Percentiles rank a stretch among this genome's conserved stretches.
These are phyloP conservation scores for Arothron firmamentum DNA, from an alignment of 2,113 vertebrate species.

Conservation along the genomic window DNA sequence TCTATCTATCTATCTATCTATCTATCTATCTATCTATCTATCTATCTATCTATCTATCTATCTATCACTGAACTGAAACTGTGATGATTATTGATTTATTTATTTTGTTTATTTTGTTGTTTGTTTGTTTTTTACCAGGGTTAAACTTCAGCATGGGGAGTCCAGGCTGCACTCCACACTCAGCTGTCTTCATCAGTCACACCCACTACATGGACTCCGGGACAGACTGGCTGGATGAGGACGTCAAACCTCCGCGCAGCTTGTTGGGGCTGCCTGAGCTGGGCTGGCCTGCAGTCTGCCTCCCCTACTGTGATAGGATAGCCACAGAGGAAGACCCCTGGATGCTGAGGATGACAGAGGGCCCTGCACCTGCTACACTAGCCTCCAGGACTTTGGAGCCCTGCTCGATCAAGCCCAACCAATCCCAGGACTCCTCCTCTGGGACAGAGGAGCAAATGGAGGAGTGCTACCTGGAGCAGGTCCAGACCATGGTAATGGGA, in stretches of 20 bases:
- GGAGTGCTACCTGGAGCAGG: conserved; percentile 88
- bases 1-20: too few species aligned
- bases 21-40: too few species aligned
- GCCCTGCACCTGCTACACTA: conserved; percentile 20
- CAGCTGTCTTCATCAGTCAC: conserved; percentile 35
- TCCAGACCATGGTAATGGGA: conserved; percentile 89
- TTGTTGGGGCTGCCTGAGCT: conserved; percentile 69
- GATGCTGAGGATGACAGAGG: conserved; percentile 65
- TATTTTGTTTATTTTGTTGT: too few species aligned
- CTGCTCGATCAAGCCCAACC: conserved; percentile 77
- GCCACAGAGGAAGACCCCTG: conserved; percentile 70
- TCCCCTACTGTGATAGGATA: conserved; percentile 81
- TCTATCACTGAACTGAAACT: too few species aligned
- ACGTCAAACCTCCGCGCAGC: conserved; percentile 60
- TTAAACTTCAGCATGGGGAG: conserved; percentile 79
- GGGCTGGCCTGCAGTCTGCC: conserved; percentile 73
- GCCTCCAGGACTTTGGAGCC: conserved; percentile 72
- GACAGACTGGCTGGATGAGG: conserved; percentile 63
- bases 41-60: too few species aligned
- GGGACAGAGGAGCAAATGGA: conserved; percentile 76
- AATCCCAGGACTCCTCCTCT: conserved; percentile 45
- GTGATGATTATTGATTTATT: not conserved
- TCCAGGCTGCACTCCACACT: conserved; percentile 60
- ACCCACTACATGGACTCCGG: conserved; percentile 18
- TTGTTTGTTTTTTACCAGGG: conserved; percentile 22